Conservation (phyloP, 2,113 vertebrate genomes). For the Triplophysa dalaica region DNA sequence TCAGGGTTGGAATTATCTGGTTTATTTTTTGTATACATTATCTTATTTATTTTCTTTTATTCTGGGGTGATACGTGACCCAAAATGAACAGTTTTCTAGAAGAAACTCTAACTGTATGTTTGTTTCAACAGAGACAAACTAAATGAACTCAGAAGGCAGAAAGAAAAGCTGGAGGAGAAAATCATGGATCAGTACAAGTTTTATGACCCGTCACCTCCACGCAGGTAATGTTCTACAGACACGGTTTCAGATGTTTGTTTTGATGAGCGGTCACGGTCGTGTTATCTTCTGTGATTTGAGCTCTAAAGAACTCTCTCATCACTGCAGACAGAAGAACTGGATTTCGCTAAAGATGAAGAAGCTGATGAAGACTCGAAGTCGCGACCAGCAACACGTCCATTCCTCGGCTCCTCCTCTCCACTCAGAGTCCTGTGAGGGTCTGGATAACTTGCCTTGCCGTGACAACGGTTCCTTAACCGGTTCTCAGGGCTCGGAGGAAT, state of each 20-base stretch:
- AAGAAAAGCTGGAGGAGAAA: conserved; percentile 98
- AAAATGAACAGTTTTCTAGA: background rate
- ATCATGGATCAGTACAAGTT: conserved; percentile 99
- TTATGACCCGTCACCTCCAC: conserved; percentile 94
- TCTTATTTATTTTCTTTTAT: too few species aligned
- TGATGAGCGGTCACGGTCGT: background rate
- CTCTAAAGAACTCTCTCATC: background rate
- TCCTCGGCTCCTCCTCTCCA: conserved; percentile 85
- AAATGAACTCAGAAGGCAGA: conserved; percentile 95
- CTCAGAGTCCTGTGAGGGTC: conserved; percentile 88
- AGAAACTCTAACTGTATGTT: background rate
- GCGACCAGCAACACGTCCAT: conserved; percentile 82
- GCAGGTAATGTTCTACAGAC: conserved; percentile 77
- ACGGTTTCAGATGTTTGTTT: background rate
- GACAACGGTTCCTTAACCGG: conserved; percentile 97
- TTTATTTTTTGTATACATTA: too few species aligned
- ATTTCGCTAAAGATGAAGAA: conserved; percentile 98
- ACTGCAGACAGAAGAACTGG: conserved; percentile 93
- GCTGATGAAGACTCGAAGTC: conserved; percentile 92
- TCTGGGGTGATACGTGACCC: background rate
- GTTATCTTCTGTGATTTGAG: background rate
- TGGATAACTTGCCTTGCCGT: conserved; percentile 82
- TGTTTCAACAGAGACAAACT: conserved; percentile 86
- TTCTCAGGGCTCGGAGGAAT: conserved; percentile 69
- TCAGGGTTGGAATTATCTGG: too few species aligned